phyloP scores from a whole-genome alignment of 2,888 invertebrate species.

The Idaea biselata region DNA sequence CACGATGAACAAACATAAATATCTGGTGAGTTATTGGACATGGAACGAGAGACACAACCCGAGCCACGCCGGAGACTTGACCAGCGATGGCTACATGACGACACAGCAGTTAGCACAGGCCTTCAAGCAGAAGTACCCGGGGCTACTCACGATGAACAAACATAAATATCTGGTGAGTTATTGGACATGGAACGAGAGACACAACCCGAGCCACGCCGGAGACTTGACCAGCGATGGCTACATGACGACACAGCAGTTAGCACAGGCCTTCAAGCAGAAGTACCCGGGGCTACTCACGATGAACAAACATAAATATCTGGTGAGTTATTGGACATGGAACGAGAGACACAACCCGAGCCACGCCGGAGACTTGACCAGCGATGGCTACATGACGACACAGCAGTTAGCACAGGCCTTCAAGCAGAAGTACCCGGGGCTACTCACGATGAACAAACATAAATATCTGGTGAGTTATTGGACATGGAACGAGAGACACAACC shows the following conservation, averaged over 20 bases:
- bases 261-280: constrained; percentile 83
- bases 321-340: constrained; percentile 83
- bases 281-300: constrained; percentile 83
- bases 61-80: constrained; percentile 81
- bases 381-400: constrained; percentile 83
- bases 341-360: constrained; percentile 78
- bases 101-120: constrained; percentile 84
- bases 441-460: constrained; percentile 76
- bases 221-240: constrained; percentile 83
- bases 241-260: constrained; percentile 84
- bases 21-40: constrained; percentile 79
- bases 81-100: constrained; percentile 83
- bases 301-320: constrained; percentile 78
- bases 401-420: constrained; percentile 85
- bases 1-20: constrained; percentile 74
- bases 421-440: constrained; percentile 82
- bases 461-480: constrained; percentile 82
- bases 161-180: constrained; percentile 78
- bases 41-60: constrained; percentile 82
- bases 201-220: constrained; percentile 80
- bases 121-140: constrained; percentile 83
- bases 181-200: constrained; percentile 83
- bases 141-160: constrained; percentile 78
- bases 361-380: constrained; percentile 82
- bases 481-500: no score